Evolutionary conservation across 2,113 vertebrate species (phyloP).

Genomic region (Mus musculus): DNA sequence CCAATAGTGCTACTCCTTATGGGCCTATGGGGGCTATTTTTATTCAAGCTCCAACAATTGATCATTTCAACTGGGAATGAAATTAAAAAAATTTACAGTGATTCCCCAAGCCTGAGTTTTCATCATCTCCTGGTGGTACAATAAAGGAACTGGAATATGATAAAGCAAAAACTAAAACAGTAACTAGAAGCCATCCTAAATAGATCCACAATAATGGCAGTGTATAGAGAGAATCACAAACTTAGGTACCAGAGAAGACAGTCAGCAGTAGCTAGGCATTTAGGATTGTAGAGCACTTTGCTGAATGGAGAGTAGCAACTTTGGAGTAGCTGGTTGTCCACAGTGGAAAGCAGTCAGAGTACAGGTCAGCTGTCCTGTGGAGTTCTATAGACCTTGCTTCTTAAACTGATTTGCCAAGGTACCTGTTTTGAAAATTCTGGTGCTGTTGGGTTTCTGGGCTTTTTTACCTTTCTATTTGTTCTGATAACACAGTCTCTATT

Average conservation of each 20-base stretch:
- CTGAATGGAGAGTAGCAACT: neutral
- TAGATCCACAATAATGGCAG: neutral
- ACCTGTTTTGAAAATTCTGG: neutral
- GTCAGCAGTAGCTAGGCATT: neutral
- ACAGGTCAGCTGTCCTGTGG: neutral
- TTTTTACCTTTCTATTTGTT: neutral
- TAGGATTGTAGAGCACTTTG: neutral
- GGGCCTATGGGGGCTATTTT: neutral
- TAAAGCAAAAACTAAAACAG: neutral
- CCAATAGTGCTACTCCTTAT: neutral
- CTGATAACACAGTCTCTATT: neutral
- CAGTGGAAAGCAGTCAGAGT: neutral
- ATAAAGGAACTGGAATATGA: neutral
- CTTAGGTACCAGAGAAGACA: neutral
- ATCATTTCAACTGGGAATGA: neutral
- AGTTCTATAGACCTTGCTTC: neutral
- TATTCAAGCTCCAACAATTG: neutral
- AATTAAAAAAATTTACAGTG: conserved; percentile 10
- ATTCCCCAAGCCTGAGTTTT: neutral
- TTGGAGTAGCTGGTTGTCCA: neutral
- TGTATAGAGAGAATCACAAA: neutral
- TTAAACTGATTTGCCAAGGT: neutral
- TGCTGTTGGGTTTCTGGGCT: neutral
- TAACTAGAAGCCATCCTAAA: neutral
- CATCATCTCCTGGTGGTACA: neutral